Conservation (phyloP, 2,888 invertebrate species). For the Lasioglossum morio region DNA sequence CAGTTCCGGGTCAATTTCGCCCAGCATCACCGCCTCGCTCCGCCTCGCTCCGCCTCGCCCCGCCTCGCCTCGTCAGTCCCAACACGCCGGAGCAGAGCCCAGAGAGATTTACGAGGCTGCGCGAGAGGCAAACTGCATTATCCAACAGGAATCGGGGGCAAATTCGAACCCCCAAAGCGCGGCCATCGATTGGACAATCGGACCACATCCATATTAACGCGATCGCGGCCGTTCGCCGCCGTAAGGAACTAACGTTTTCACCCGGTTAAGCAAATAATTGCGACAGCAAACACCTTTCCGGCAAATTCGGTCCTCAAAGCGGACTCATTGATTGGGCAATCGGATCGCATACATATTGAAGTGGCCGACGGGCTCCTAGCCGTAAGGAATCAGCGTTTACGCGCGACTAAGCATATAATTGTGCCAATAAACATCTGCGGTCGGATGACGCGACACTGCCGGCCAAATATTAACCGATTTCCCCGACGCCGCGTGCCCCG, state of each 20-base stretch:
- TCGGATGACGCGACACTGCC: constrained; percentile 17
- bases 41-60: background rate
- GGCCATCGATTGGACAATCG: constrained; percentile 14
- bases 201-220: constrained; percentile 15
- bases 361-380: background rate
- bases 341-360: constrained; percentile 12
- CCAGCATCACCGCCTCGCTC: background rate
- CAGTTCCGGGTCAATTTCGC: constrained; percentile 25
- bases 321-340: constrained; percentile 6
- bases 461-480: constrained; percentile 40
- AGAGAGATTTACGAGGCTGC: constrained; percentile 36
- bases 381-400: constrained; percentile 34
- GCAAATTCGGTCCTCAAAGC: background rate
- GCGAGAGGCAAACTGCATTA: constrained; percentile 32
- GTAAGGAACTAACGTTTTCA: constrained; percentile 9
- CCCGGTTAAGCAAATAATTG: constrained; percentile 25
- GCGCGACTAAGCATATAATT: constrained; percentile 27
- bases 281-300: constrained; percentile 33
- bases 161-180: constrained; percentile 8
- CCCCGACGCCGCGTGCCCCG: background rate
- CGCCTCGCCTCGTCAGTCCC: background rate
- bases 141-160: constrained; percentile 6
- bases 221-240: background rate
- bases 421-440: constrained; percentile 29
- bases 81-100: background rate